Evolutionary conservation across 35 echinoderm and acorn worm species (phyloP).

Genomic region (Apostichopus japonicus): DNA sequence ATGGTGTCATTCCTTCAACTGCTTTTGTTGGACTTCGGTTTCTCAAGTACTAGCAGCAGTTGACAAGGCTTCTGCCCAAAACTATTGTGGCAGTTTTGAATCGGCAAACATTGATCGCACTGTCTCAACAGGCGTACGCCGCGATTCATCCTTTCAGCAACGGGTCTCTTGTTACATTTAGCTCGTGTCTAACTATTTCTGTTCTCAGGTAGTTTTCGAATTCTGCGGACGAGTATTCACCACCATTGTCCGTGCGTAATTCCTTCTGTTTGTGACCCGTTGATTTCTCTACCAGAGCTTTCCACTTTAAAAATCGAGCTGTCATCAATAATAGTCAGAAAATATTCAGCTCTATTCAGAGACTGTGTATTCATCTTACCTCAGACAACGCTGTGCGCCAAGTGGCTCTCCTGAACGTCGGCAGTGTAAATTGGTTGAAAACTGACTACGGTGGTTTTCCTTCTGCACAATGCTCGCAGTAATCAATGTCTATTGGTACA

Average conservation of each 20-base stretch:
- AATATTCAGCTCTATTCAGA: constrained; percentile 20
- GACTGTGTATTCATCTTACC: constrained; percentile 31
- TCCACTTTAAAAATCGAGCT: not conserved
- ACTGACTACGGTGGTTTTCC: constrained; percentile 29
- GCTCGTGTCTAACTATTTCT: not conserved
- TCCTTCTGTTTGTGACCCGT: not conserved
- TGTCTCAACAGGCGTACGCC: not conserved
- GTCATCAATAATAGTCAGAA: constrained; percentile 21
- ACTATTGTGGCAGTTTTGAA: not conserved
- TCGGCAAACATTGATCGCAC: not conserved
- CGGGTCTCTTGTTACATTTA: not conserved
- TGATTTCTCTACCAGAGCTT: constrained; percentile 32
- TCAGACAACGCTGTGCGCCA: constrained; percentile 4
- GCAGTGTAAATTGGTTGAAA: not conserved
- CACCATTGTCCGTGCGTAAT: constrained; percentile 17
- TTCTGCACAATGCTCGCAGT: not conserved
- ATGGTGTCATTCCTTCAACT: not conserved
- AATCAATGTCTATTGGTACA: constrained; percentile 25
- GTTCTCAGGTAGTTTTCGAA: not conserved
- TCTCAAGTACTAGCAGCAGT: not conserved
- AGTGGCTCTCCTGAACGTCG: not conserved
- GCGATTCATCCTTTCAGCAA: not conserved
- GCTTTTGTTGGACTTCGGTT: no score
- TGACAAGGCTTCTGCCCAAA: constrained; percentile 6
- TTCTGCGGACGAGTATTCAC: not conserved